phyloP scores from a whole-genome alignment of 2,797 vertebrate genomes.

The Mus spretus region DNA sequence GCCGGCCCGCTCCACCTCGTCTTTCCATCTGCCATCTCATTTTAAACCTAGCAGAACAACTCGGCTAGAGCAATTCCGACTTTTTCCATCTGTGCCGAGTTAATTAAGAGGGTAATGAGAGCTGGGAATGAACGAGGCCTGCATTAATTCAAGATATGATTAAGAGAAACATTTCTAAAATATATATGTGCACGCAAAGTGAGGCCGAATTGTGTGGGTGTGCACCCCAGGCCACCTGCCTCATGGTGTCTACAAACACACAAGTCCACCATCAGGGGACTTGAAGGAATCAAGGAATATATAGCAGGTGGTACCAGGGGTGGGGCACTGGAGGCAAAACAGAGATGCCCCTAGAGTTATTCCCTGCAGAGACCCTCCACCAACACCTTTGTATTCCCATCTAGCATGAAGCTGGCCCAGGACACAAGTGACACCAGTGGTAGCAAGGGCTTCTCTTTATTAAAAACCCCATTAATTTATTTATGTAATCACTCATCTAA shows the following conservation, averaged over 20 bases:
- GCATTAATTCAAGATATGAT: slow-evolving; percentile 93
- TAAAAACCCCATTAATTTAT: not conserved
- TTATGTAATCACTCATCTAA: not conserved
- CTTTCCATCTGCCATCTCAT: slow-evolving; percentile 92
- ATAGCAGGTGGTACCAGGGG: not conserved
- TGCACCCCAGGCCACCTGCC: not conserved
- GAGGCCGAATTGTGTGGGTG: not conserved
- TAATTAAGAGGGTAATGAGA: slow-evolving; percentile 94
- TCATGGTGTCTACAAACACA: not conserved
- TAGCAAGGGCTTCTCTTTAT: not conserved
- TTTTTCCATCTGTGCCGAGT: slow-evolving; percentile 93
- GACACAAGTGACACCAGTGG: not conserved
- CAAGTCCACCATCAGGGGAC: fast-evolving
- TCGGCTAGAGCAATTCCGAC: slow-evolving; percentile 91
- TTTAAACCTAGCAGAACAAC: slow-evolving; percentile 92
- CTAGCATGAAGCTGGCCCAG: fast-evolving
- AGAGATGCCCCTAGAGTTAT: not conserved
- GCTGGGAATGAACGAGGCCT: slow-evolving; percentile 90
- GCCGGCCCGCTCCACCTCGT: slow-evolving; percentile 89
- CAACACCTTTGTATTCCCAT: not conserved
- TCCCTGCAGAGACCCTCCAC: not conserved
- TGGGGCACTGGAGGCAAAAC: not conserved
- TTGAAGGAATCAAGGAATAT: not conserved
- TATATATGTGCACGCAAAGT: not conserved
- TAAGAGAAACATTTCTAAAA: slow-evolving; percentile 89